Base-by-base conservation (phyloP, 2,113 vertebrate species). In the Phylloscopus trochilus region DNA sequence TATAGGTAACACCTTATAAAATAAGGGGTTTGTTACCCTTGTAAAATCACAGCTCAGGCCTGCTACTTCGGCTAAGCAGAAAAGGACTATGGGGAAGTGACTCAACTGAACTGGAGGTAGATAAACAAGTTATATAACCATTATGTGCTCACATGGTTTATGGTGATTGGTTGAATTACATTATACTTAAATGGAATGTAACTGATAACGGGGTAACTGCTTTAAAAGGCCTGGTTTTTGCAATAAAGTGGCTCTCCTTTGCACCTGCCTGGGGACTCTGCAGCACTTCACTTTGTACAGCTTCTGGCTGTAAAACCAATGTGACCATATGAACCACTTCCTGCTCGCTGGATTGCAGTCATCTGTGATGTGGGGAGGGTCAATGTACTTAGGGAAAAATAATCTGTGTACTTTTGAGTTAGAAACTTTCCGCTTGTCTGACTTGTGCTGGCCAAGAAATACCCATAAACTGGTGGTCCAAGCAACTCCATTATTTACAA, bases 321-420 rank as follows among this genome's bases (percentile, higher is more conserved):
- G 39, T 47, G n/a, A 23, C n/a, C 55, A 6, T 21, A 15, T 58
- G 30, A 66, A 63, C 10, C 27, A 9, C 51, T 53, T 22, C 10
- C 28, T 27, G 55, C 67, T 39, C 0, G 0, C 67, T 39, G 55
- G 18, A 43, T 37, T 59, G 53, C 35, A 41, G 10, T 23, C 51
- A 52, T 13, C n/a, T 13, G 10, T 37, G 16, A 6, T 52, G 4
- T 8, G 21, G 28, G 59, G 20, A 41, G 23, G 33, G 41, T 18
- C 0, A 0, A 18, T 22, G 52, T 10, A 12, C 35, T 68, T 33
- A 9, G 15, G 10, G 13, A n/a, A n/a, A 49, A 51, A 52, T 4
- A 9, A 49, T 17, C 30, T 19, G 10, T 59, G 22, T 17, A 27
- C 13, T 62, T 68, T 19, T 35, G 13, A 49, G 43, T 91, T 62